Conservation (phyloP, 1,140 invertebrate genomes). For the Drosophila oshimai region DNA sequence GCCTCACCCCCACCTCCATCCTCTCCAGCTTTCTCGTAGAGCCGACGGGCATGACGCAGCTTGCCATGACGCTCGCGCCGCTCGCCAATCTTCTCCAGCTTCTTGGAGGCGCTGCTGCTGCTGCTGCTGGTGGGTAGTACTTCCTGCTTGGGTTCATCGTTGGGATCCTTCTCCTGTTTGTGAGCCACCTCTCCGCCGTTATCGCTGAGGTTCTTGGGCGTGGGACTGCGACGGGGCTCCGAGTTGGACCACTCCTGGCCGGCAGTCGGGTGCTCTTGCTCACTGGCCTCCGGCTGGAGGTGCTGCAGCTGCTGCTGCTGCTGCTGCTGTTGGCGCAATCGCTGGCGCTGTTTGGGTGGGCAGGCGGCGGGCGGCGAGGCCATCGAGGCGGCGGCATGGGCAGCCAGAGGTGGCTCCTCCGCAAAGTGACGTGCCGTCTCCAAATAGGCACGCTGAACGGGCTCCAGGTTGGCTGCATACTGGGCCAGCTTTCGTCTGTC, state of each 20-base stretch:
- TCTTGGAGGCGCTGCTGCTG: constrained; percentile 8
- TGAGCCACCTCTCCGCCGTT: neutral
- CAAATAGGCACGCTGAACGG: constrained; percentile 68
- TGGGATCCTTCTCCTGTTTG: constrained; percentile 27
- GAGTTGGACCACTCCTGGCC: constrained; percentile 33
- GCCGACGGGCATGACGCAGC: constrained; percentile 55
- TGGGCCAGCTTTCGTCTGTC: constrained; percentile 69
- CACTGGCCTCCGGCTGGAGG: constrained; percentile 13
- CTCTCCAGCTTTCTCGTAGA: constrained; percentile 17
- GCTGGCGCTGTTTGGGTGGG: constrained; percentile 71
- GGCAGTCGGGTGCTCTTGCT: constrained; percentile 11
- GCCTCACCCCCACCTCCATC: neutral
- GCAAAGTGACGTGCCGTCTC: constrained; percentile 59
- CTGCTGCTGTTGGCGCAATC: constrained; percentile 55
- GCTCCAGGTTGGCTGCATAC: constrained; percentile 64
- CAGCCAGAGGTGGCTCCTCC: constrained; percentile 51
- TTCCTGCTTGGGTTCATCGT: constrained; percentile 17
- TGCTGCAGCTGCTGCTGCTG: constrained; percentile 41
- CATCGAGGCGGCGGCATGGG: constrained; percentile 51
- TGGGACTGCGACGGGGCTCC: constrained; percentile 3
- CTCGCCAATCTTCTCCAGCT: constrained; percentile 49
- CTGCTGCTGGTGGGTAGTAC: neutral
- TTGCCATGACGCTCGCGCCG: constrained; percentile 67
- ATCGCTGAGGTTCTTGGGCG: constrained; percentile 18
- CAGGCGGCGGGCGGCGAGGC: constrained; percentile 63